These are phyloP conservation scores for Drosophila trichaetosa DNA, from an alignment of 2,888 invertebrate genomes.

Conservation along the genomic window DNA sequence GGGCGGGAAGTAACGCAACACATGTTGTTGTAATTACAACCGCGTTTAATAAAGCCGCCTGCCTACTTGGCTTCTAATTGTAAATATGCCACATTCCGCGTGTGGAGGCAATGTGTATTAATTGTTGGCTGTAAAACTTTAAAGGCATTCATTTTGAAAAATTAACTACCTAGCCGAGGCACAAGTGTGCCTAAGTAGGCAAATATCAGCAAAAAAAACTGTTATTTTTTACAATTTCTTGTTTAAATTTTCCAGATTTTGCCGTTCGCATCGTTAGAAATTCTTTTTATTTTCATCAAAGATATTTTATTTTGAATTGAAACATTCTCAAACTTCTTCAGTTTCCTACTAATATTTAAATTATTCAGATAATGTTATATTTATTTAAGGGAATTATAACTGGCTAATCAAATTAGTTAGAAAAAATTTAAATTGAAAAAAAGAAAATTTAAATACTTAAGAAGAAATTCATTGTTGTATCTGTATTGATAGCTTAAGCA, in stretches of 20 bases:
- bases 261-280: background rate
- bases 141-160: constrained; percentile 46
- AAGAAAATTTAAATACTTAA: too few relatives aligned
- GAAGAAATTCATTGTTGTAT: background rate
- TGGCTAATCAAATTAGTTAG: background rate
- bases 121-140: constrained; percentile 57
- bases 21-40: constrained; percentile 80
- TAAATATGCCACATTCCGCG: constrained; percentile 36
- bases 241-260: background rate
- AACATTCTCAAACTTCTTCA: background rate
- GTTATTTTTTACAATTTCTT: background rate
- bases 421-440: too few relatives aligned
- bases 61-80: constrained; percentile 60
- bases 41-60: constrained; percentile 76
- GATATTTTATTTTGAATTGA: background rate
- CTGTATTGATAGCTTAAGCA: background rate
- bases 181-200: constrained; percentile 45
- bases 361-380: background rate
- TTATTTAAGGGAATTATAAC: background rate
- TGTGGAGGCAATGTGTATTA: constrained; percentile 37
- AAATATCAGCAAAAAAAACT: background rate
- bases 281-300: background rate
- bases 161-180: constrained; percentile 41
- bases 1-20: constrained; percentile 65
- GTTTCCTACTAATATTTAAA: background rate